phyloP scores from a whole-genome alignment of 2,113 vertebrate genomes.

The Rhinogobius similis region DNA sequence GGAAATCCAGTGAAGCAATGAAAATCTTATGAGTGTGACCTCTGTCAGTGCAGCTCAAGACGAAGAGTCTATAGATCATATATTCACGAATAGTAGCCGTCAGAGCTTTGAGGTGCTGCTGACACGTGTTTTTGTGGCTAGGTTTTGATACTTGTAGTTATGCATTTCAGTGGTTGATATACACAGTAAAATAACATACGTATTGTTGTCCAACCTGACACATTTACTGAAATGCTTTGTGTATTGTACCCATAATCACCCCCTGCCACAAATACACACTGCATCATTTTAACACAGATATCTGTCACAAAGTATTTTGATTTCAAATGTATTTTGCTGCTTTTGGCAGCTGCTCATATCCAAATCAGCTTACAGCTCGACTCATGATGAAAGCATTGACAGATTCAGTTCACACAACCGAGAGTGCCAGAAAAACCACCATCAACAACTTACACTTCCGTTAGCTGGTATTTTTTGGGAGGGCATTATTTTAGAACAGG shows the following conservation, averaged over 20 bases:
- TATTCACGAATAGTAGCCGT: slow-evolving; percentile 41
- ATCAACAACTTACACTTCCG: slow-evolving; percentile 3
- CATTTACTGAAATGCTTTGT: background rate
- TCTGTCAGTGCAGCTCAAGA: slow-evolving; percentile 24
- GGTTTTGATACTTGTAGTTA: slow-evolving; percentile 27
- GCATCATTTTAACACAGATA: slow-evolving; percentile 1
- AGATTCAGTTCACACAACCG: background rate
- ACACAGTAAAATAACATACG: background rate
- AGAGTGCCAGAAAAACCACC: background rate
- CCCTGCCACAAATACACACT: background rate
- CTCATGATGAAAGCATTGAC: slow-evolving; percentile 30
- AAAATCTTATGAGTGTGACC: slow-evolving; percentile 24
- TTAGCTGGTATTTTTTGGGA: background rate
- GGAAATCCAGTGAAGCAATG: slow-evolving; percentile 1
- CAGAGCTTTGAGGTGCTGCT: slow-evolving; percentile 22
- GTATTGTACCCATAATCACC: background rate
- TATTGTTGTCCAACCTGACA: background rate
- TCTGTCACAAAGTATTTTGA: background rate
- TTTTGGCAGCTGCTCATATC: slow-evolving; percentile 16
- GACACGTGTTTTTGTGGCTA: slow-evolving; percentile 25
- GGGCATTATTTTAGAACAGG: background rate
- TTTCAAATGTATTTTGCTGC: slow-evolving; percentile 8
- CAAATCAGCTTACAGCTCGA: slow-evolving; percentile 27
- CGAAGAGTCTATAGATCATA: slow-evolving; percentile 29
- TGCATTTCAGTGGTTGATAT: background rate